Percentiles rank a stretch among this genome's conserved stretches.
These are phyloP conservation scores for Excalfactoria chinensis DNA, from an alignment of 2,113 vertebrate species.

Conservation along the genomic window DNA sequence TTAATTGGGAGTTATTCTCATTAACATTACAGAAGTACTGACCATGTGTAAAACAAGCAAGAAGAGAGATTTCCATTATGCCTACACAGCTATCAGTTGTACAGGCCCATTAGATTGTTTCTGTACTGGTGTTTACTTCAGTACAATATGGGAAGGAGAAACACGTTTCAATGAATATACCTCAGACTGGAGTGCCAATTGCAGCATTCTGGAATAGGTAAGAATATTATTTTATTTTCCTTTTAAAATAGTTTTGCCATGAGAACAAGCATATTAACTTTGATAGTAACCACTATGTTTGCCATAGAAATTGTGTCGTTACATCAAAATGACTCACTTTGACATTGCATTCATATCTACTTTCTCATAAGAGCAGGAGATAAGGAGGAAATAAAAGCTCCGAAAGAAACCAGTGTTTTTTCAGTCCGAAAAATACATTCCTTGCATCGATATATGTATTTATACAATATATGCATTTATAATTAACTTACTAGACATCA, in stretches of 20 bases:
- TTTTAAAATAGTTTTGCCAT: conserved; percentile 24
- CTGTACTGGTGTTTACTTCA: background rate
- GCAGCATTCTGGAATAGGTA: conserved; percentile 5
- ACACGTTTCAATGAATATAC: background rate
- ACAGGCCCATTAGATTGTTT: background rate
- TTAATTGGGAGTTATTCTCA: background rate
- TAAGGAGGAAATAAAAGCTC: background rate
- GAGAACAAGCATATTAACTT: conserved; percentile 37
- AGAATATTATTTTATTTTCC: conserved; percentile 2
- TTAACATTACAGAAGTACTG: background rate
- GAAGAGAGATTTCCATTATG: background rate
- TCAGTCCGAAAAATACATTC: conserved; percentile 34
- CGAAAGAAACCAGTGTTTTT: background rate
- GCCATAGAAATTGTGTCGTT: background rate
- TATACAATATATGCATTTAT: background rate
- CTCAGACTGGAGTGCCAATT: background rate
- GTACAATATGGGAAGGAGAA: background rate
- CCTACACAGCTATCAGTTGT: background rate
- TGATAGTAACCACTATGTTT: background rate
- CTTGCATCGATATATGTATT: background rate
- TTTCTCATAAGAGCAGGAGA: background rate
- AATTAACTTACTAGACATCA: conserved; percentile 50
- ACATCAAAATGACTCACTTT: background rate
- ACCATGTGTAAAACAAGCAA: background rate
- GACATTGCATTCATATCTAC: background rate